phyloP scores from a whole-genome alignment of 2,797 vertebrate genomes.

The Hydrophis major region DNA sequence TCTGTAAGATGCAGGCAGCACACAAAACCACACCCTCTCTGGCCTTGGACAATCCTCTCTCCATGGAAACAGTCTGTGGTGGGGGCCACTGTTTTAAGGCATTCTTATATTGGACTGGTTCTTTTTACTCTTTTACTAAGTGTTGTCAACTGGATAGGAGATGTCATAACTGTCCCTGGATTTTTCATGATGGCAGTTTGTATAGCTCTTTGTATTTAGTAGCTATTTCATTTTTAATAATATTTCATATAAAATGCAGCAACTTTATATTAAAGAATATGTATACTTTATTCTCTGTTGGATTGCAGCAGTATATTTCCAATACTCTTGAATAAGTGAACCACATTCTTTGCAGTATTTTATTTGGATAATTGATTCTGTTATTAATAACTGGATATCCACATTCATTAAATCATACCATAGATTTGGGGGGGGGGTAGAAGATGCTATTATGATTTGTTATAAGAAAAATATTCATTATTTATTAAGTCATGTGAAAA shows the following conservation, averaged over 20 bases:
- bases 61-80: no score
- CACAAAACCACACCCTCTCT: no score
- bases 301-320: not conserved
- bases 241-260: fast-evolving
- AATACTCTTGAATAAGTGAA: not conserved
- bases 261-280: not conserved
- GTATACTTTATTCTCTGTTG: not conserved
- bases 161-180: slow-evolving; percentile 22
- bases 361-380: not conserved
- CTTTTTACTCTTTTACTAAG: not conserved
- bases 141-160: slow-evolving; percentile 51
- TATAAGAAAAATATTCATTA: not conserved
- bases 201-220: slow-evolving; percentile 17
- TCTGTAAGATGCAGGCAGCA: no score
- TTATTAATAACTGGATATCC: not conserved
- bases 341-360: fast-evolving
- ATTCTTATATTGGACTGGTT: slow-evolving; percentile 29
- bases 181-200: slow-evolving; percentile 43
- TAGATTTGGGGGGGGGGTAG: not conserved
- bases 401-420: fast-evolving
- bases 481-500: not conserved
- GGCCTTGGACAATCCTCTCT: no score
- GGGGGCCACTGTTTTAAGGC: no score
- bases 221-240: not conserved
- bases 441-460: not conserved